Evolutionary conservation across 2,888 invertebrate species (phyloP), one percentile per base, ranked within the genome.

Genomic region (Cremastobaeus sp.): DNA sequence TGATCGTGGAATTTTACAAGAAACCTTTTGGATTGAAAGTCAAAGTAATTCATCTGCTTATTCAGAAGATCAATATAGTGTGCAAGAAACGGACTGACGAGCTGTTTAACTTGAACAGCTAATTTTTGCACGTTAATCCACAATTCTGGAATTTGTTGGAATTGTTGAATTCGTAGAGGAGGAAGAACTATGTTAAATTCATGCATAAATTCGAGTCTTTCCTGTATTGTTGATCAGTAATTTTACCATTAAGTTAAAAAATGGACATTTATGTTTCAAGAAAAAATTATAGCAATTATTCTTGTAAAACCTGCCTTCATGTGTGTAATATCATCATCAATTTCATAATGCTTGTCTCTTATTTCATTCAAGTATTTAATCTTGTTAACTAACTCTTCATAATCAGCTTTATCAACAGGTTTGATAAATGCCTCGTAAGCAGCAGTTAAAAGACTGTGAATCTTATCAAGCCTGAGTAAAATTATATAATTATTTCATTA

Each of bases 321-420:
- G 0, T 97, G 96, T 21, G 95, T 95, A 85, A 98, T 98, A 95
- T 97, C 96, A 34, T 90, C 91, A 79, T 97, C 96, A 0, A 96
- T 96, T 21, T 91, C 89, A 32, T 90, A 89, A 77, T 94, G 94
- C 11, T 93, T 90, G 74, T 97, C 97, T 79, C 93, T 92, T n/a
- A 94, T 92, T 81, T 90, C 89, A 76, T 92, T 92, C 34, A 98
- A 89, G 76, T 95, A 93, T 8, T 93, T 92, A 92, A 98, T 96
- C 34, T 96, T 93, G 55, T 91, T 90, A 0, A 98, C 89, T 1
- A 98, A 89, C 0, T 93, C 94, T 12, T 95, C 93, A 82, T 96
- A 96, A 85, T 98, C 96, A 74, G 96, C 95, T 68, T 96, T 96
- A 2, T 89, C 89, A 0, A 97, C 88, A 28, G 93, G 92, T 43